A percentile compares a stretch with the other conserved stretches of the same genome.
Evolutionary conservation across 2,113 vertebrate species (phyloP).

Genomic region (Sterrhoptilus dennistouni): DNA sequence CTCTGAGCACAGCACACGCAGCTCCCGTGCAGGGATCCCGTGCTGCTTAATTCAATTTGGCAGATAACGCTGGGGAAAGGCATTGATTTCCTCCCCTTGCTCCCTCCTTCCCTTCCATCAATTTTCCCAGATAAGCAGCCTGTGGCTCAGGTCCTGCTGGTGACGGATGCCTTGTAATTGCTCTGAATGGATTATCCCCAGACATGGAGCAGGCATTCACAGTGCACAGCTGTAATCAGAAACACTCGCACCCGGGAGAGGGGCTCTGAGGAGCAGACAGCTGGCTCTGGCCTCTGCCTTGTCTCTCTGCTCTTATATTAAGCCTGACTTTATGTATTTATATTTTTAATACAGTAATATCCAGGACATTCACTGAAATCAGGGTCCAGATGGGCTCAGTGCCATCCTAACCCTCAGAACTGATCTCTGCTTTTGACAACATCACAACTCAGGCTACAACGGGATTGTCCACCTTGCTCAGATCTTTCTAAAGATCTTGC

Average conservation of each 20-base stretch:
- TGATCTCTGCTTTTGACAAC: neutral
- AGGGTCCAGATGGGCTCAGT: neutral
- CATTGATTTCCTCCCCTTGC: constrained; percentile 30
- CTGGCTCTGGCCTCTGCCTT: constrained; percentile 21
- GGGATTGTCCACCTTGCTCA: neutral
- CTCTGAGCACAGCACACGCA: neutral
- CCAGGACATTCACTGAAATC: neutral
- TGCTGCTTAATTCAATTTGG: constrained; percentile 34
- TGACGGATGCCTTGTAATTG: constrained; percentile 60
- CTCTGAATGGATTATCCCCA: constrained; percentile 61
- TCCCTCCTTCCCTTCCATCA: constrained; percentile 30
- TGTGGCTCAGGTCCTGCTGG: constrained; percentile 59
- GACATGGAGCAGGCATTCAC: constrained; percentile 44
- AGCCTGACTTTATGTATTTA: neutral
- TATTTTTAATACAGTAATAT: neutral
- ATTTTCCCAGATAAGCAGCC: constrained; percentile 54
- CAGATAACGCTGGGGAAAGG: constrained; percentile 32
- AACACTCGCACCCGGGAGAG: constrained; percentile 9
- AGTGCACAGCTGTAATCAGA: constrained; percentile 46
- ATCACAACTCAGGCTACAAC: neutral
- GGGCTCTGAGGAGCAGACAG: neutral
- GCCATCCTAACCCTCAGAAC: neutral
- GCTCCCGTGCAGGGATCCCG: constrained; percentile 8
- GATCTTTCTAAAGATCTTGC: neutral
- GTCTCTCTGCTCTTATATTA: neutral